Evolutionary conservation across 2,797 vertebrate species (phyloP).

Genomic region (Phoeniculus purpureus): DNA sequence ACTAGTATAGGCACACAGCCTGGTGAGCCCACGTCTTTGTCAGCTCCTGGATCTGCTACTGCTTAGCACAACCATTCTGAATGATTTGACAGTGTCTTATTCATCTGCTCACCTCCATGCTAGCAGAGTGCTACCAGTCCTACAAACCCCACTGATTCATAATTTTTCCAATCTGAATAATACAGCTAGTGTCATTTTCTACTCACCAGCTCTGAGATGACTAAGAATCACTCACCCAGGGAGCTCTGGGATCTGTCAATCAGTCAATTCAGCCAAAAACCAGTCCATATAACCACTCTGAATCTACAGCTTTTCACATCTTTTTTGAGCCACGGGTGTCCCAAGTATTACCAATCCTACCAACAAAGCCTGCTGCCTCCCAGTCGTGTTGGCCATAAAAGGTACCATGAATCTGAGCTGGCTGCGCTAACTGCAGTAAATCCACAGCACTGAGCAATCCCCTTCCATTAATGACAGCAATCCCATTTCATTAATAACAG

Average conservation of each 20-base stretch:
- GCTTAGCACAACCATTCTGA: not conserved
- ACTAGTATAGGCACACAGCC: not conserved
- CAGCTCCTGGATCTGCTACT: not conserved
- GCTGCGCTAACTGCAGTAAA: not conserved
- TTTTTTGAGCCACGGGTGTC: not conserved
- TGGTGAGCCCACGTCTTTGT: not conserved
- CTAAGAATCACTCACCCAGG: not conserved
- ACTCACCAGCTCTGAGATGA: not conserved
- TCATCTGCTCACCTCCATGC: not conserved
- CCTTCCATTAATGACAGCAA: conserved; percentile 35
- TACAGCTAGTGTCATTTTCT: not conserved
- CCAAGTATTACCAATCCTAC: not conserved
- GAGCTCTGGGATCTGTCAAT: not conserved
- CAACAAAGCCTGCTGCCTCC: not conserved
- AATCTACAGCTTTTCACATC: not conserved
- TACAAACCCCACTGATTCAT: not conserved
- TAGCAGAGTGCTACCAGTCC: not conserved
- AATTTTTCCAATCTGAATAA: not conserved
- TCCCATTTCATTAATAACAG: conserved; percentile 34
- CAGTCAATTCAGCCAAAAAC: conserved; percentile 10
- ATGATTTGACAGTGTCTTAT: not conserved
- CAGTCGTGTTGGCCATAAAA: not conserved
- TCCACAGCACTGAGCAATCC: not conserved
- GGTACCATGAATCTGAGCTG: conserved; percentile 7
- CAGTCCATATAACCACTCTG: not conserved